These are phyloP conservation scores for Pogonomyrmex californicus DNA, from an alignment of 1,140 invertebrate species.

Conservation along the genomic window DNA sequence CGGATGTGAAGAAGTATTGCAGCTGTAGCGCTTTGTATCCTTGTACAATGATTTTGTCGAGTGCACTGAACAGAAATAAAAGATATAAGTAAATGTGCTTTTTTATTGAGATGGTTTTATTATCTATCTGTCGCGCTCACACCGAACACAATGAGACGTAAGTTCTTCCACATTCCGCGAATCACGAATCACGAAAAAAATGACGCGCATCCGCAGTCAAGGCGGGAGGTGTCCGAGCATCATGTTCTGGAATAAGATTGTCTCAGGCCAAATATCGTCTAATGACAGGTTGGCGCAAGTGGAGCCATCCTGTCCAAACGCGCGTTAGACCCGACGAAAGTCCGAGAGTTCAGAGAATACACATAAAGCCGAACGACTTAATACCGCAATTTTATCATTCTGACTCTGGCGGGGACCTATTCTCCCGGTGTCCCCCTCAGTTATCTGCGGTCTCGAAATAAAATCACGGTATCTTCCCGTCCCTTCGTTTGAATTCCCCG, in stretches of 20 bases:
- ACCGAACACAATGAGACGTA: not conserved
- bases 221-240: slow-evolving; percentile 64
- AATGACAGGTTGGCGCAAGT: slow-evolving; percentile 84
- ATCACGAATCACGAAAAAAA: slow-evolving; percentile 35
- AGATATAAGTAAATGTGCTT: not conserved
- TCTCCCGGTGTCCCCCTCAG: slow-evolving; percentile 75
- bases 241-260: slow-evolving; percentile 83
- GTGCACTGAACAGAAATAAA: slow-evolving; percentile 88
- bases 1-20: slow-evolving; percentile 99
- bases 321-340: slow-evolving; percentile 75
- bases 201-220: slow-evolving; percentile 55
- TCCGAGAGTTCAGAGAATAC: slow-evolving; percentile 86
- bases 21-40: slow-evolving; percentile 98
- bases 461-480: slow-evolving; percentile 84
- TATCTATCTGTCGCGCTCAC: not conserved
- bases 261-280: slow-evolving; percentile 84
- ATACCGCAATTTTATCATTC: slow-evolving; percentile 87
- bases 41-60: slow-evolving; percentile 99
- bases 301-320: slow-evolving; percentile 68
- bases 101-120: not conserved
- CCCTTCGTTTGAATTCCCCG: slow-evolving; percentile 66
- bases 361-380: slow-evolving; percentile 87
- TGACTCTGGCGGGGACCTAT: slow-evolving; percentile 69
- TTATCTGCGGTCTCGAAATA: slow-evolving; percentile 86
- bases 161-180: slow-evolving; percentile 10